phyloP scores from a whole-genome alignment of 53 echinoderm and acorn worm species.

The Temnopleurus reevesii region DNA sequence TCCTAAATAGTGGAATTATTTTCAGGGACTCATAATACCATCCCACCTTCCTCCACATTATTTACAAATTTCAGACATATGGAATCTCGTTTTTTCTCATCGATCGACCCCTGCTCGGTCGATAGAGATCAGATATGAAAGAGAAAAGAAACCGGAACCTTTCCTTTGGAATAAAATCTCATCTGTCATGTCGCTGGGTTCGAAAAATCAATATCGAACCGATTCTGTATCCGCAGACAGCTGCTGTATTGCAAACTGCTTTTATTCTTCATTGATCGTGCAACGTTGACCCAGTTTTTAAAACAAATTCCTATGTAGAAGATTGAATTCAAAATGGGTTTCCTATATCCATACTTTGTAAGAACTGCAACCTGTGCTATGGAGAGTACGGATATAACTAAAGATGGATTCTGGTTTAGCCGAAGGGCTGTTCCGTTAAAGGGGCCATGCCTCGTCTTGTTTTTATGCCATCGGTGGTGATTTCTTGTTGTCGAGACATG shows the following conservation, averaged over 20 bases:
- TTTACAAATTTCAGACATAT: not conserved
- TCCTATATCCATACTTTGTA: not conserved
- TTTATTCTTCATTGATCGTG: not conserved
- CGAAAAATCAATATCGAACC: slow-evolving; percentile 1
- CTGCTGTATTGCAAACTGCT: not conserved
- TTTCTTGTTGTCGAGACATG: too few relatives aligned
- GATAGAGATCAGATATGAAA: not conserved
- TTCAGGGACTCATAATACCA: too few relatives aligned
- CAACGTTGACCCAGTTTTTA: not conserved
- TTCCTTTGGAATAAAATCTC: not conserved
- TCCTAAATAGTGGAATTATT: too few relatives aligned
- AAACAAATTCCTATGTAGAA: not conserved
- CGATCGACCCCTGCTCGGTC: not conserved
- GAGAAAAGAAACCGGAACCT: not conserved
- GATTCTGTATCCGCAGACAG: slow-evolving; percentile 13
- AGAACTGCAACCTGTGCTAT: not conserved
- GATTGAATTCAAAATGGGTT: not conserved
- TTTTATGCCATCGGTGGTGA: too few relatives aligned
- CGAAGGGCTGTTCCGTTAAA: too few relatives aligned
- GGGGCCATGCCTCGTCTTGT: too few relatives aligned
- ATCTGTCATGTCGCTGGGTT: slow-evolving; percentile 1
- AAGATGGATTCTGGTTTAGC: too few relatives aligned
- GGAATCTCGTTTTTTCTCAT: not conserved
- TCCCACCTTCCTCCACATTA: too few relatives aligned
- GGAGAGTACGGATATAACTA: not conserved